Evolutionary conservation across 2,888 invertebrate species (phyloP).

Genomic region (Rugalucina vietnamica): DNA sequence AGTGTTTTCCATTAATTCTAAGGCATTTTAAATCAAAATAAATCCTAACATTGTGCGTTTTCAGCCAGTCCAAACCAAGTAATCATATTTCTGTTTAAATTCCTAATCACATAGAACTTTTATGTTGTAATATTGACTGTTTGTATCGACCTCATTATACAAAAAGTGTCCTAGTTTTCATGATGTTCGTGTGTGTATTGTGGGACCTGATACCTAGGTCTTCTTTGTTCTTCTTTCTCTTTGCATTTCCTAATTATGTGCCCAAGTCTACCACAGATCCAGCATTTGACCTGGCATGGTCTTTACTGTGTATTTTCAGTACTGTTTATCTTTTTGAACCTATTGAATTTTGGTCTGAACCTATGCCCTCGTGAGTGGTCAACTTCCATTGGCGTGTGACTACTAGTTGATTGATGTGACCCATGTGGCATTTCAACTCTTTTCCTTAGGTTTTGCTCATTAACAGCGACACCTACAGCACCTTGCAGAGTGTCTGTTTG

Average conservation of each 20-base stretch:
- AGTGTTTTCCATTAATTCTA: too few species aligned
- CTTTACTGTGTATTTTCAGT: neutral
- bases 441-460: slow-evolving; percentile 20
- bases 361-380: neutral
- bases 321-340: too few species aligned
- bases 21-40: too few species aligned
- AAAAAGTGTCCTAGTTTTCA: too few species aligned
- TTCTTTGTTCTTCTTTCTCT: too few species aligned
- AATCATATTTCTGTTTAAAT: slow-evolving; percentile 38
- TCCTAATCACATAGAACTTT: slow-evolving; percentile 26
- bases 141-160: slow-evolving; percentile 19
- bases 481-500: slow-evolving; percentile 9
- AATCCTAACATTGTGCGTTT: too few species aligned
- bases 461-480: neutral
- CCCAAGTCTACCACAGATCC: neutral
- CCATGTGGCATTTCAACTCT: neutral
- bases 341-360: too few species aligned
- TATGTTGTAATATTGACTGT: slow-evolving; percentile 1
- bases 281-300: slow-evolving; percentile 7
- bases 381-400: neutral
- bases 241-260: slow-evolving; percentile 16
- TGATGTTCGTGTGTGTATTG: too few species aligned
- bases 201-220: too few species aligned
- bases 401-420: too few species aligned
- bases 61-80: too few species aligned